Conservation (phyloP, 2,888 invertebrate genomes). For the Papilio demoleus region DNA sequence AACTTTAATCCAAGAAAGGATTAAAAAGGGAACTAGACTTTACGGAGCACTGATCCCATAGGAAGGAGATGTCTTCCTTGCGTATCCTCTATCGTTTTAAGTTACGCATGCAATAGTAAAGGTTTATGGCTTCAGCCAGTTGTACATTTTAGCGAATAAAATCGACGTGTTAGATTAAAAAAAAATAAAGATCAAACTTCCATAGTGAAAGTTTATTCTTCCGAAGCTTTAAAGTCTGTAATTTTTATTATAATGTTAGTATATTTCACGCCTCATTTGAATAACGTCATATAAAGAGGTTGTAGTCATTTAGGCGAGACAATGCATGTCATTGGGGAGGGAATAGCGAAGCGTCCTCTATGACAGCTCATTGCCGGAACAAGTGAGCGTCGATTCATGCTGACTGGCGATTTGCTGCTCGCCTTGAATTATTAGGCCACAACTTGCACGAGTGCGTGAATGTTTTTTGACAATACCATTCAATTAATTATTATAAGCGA, state of each 20-base stretch:
- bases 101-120: too few relatives aligned
- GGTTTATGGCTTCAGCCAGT: too few relatives aligned
- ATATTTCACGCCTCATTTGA: neutral
- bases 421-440: conserved; percentile 31
- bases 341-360: neutral
- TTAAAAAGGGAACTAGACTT: too few relatives aligned
- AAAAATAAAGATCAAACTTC: too few relatives aligned
- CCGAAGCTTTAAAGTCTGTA: too few relatives aligned
- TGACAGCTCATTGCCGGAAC: conserved; percentile 30
- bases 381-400: conserved; percentile 37
- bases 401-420: conserved; percentile 30
- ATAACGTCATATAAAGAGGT: conserved; percentile 7
- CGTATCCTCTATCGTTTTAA: too few relatives aligned
- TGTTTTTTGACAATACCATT: conserved; percentile 19
- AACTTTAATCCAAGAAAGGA: too few relatives aligned
- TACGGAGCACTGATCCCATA: too few relatives aligned
- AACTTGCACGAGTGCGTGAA: conserved; percentile 15
- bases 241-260: neutral
- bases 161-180: neutral
- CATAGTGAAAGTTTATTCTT: too few relatives aligned
- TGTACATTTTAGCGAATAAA: too few relatives aligned
- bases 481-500: too few relatives aligned
- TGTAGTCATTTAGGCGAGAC: conserved; percentile 20
- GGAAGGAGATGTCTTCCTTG: too few relatives aligned
- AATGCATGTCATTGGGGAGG: conserved; percentile 1